Conservation (phyloP, 2,888 invertebrate genomes). For the Strigamia maritima region DNA sequence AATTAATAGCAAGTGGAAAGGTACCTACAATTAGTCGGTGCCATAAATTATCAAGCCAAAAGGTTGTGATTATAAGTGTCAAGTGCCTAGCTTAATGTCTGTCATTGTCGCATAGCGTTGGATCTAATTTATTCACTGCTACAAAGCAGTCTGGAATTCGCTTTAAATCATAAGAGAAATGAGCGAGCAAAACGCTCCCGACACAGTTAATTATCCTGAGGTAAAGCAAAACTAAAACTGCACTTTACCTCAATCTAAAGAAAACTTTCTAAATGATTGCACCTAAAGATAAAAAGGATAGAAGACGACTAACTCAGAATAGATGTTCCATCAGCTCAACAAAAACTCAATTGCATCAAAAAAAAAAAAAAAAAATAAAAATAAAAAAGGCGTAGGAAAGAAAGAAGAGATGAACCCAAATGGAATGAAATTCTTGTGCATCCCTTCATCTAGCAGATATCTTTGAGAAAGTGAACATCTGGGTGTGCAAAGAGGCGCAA, state of each 20-base stretch:
- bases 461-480: constrained; percentile 32
- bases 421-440: constrained; percentile 34
- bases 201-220: constrained; percentile 30
- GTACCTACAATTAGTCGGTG: constrained; percentile 28
- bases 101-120: constrained; percentile 30
- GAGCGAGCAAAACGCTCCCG: constrained; percentile 34
- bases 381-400: neutral
- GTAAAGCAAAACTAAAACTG: constrained; percentile 25
- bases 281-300: constrained; percentile 11
- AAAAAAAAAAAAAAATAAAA: neutral
- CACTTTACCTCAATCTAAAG: constrained; percentile 21
- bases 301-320: neutral
- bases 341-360: constrained; percentile 26
- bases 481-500: constrained; percentile 34
- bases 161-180: constrained; percentile 29
- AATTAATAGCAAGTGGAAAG: constrained; percentile 30
- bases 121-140: constrained; percentile 30
- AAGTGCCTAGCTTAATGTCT: constrained; percentile 32
- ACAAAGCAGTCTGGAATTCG: constrained; percentile 25
- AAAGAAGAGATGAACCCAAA: constrained; percentile 29
- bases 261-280: constrained; percentile 28
- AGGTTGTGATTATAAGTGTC: constrained; percentile 34
- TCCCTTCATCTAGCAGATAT: constrained; percentile 33
- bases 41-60: constrained; percentile 31
- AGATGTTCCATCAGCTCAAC: constrained; percentile 32